Base-by-base conservation (phyloP, 2,113 vertebrate species). In the Polyodon spathula region DNA sequence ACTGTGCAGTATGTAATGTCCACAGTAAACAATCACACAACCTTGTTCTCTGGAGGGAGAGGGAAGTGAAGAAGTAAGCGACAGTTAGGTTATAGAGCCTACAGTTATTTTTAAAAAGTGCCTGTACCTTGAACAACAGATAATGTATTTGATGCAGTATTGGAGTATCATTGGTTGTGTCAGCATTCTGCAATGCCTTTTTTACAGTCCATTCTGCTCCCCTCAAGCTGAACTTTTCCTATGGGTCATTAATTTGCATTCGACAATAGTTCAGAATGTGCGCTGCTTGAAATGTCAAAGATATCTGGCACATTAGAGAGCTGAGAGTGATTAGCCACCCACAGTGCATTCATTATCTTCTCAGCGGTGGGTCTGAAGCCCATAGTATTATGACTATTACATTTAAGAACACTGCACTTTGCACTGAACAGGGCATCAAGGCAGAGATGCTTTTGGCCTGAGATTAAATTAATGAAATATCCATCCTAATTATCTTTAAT, bases 281-380 rank as follows among this genome's bases (percentile, higher is more conserved):
- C 12, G 1, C 48, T 11, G 7, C 15, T 50, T 50, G 9, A 50
- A 50, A 50, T 50, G 48, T 50, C 48, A 50, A 50, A 50, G 48
- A 12, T 50, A 50, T 50, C 48, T 50, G 48, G 48, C 48, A 50
- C 48, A n/a, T 50, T 50, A 50, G 48, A 50, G 15, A 50, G 9
- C 48, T 50, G 6, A 50, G 48, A 50, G 48, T 37, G 40, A 61
- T 27, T 5, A 37, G 8, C 15, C 12, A n/a, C 40, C 39, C 8
- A 17, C 3, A 27, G 40, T 37, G 51, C 12, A 37, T 54, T 40
- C 11, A 37, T 52, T 54, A 54, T 54, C 17, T 37, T 62, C 7
- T 6, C 39, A 4, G n/a, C 2, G 2, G 40, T 54, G 16, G 27
- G 16, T 38, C 12, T 54, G 38, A 39, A 54, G 6, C 16, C 6